A percentile compares a stretch with the other conserved stretches of the same genome.
Conservation (phyloP, 2,888 invertebrate genomes). For the Aproaerema taeniolella region DNA sequence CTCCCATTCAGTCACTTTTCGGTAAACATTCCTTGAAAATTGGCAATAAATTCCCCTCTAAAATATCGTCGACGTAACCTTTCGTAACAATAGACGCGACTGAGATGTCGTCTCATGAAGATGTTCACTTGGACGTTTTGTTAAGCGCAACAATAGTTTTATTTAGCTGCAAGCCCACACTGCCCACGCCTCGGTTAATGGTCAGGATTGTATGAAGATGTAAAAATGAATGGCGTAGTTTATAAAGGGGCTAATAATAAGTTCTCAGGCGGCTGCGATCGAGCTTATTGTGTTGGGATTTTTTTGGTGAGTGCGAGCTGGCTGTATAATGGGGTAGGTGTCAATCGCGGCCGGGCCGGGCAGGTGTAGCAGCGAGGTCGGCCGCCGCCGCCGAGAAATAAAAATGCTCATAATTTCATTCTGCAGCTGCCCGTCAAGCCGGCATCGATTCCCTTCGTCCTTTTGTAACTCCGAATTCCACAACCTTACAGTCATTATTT, state of each 20-base stretch:
- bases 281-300: conserved; percentile 65
- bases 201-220: conserved; percentile 72
- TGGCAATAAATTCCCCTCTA: conserved; percentile 71
- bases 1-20: conserved; percentile 68
- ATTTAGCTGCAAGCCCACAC: conserved; percentile 69
- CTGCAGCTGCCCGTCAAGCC: conserved; percentile 73
- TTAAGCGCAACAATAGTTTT: conserved; percentile 72
- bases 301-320: conserved; percentile 47
- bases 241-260: conserved; percentile 71
- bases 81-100: conserved; percentile 54
- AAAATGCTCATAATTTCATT: conserved; percentile 73
- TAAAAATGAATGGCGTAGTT: conserved; percentile 66
- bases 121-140: conserved; percentile 73
- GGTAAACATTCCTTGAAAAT: conserved; percentile 70
- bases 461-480: conserved; percentile 62
- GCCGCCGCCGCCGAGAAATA: conserved; percentile 45
- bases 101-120: conserved; percentile 64
- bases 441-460: conserved; percentile 56
- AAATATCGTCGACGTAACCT: conserved; percentile 54
- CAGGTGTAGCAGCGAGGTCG: conserved; percentile 51
- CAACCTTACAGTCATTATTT: conserved; percentile 57
- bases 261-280: conserved; percentile 70
- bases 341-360: conserved; percentile 63
- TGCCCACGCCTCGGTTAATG: conserved; percentile 75
- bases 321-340: conserved; percentile 70